Evolutionary conservation across 1,140 invertebrate genomes (phyloP).

Genomic region (Meloidogyne exigua): DNA sequence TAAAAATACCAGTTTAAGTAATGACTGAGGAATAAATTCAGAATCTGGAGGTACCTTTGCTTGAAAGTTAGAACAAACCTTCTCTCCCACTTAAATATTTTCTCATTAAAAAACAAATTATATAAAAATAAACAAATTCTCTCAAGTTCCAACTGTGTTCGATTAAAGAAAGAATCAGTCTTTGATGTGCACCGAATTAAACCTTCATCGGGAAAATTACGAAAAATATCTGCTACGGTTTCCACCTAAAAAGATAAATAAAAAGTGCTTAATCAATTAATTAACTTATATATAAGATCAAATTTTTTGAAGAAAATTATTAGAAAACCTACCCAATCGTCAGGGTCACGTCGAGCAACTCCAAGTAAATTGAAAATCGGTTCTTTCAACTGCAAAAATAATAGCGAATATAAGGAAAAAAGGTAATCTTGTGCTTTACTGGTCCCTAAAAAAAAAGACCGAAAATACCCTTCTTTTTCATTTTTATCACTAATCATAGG

Average conservation of each 20-base stretch:
- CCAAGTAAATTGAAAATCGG: conserved; percentile 38
- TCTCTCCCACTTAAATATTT: not conserved
- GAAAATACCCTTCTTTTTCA: too few relatives aligned
- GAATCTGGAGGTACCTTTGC: conserved; percentile 34
- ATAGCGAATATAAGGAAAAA: not conserved
- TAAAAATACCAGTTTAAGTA: conserved; percentile 28
- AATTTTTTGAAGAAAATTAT: not conserved
- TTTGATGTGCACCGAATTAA: conserved; percentile 34
- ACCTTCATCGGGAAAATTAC: conserved; percentile 36
- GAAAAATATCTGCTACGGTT: conserved; percentile 44
- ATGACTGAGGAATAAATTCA: conserved; percentile 33
- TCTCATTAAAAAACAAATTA: not conserved
- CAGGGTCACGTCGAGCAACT: conserved; percentile 43
- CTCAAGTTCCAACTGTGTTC: conserved; percentile 33
- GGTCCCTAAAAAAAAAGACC: too few relatives aligned
- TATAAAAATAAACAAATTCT: conserved; percentile 30
- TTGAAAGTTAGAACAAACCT: conserved; percentile 10
- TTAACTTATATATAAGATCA: not conserved
- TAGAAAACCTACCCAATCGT: conserved; percentile 38
- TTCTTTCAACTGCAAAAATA: conserved; percentile 36
- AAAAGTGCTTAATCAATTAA: not conserved
- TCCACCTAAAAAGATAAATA: conserved; percentile 41
- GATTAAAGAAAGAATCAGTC: conserved; percentile 40
- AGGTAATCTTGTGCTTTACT: not conserved
- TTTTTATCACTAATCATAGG: too few relatives aligned